phyloP scores from a whole-genome alignment of 2,113 vertebrate species.

The Marmota monax region DNA sequence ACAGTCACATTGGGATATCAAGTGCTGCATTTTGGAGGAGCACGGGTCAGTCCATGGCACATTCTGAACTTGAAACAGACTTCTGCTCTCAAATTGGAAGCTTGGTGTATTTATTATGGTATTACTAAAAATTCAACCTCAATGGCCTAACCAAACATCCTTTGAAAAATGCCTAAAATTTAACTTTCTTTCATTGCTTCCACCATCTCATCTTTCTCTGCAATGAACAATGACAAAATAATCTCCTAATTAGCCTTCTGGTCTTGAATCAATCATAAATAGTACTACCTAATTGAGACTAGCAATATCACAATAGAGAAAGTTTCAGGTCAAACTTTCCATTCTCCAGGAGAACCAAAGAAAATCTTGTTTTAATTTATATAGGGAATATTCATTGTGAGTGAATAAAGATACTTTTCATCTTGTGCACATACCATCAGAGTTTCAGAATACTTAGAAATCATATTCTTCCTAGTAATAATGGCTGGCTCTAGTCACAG shows the following conservation, averaged over 20 bases:
- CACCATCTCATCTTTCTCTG: not conserved
- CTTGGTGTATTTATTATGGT: not conserved
- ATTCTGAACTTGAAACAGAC: conserved; percentile 58
- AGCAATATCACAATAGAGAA: conserved; percentile 61
- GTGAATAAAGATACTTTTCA: conserved; percentile 15
- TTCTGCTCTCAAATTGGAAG: conserved; percentile 68
- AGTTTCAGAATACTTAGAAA: conserved; percentile 69
- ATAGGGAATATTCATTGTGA: conserved; percentile 64
- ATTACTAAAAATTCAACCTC: not conserved
- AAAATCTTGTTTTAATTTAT: conserved; percentile 78
- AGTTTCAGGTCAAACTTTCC: conserved; percentile 69
- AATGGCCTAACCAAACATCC: not conserved
- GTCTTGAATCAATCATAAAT: not conserved
- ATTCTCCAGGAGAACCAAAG: conserved; percentile 59
- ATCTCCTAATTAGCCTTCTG: not conserved
- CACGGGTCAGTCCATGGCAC: not conserved
- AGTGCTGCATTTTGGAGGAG: not conserved
- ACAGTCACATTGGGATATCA: not conserved
- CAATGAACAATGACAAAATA: not conserved
- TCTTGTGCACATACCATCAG: conserved; percentile 62
- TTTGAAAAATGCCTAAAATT: conserved; percentile 38
- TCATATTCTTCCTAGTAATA: conserved; percentile 69
- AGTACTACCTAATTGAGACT: not conserved
- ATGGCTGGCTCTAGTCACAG: not conserved
- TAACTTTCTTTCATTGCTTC: conserved; percentile 2